Evolutionary conservation across 2,797 vertebrate genomes (phyloP), one percentile per base, ranked within the genome.

Genomic region (Hippocampus kuda): DNA sequence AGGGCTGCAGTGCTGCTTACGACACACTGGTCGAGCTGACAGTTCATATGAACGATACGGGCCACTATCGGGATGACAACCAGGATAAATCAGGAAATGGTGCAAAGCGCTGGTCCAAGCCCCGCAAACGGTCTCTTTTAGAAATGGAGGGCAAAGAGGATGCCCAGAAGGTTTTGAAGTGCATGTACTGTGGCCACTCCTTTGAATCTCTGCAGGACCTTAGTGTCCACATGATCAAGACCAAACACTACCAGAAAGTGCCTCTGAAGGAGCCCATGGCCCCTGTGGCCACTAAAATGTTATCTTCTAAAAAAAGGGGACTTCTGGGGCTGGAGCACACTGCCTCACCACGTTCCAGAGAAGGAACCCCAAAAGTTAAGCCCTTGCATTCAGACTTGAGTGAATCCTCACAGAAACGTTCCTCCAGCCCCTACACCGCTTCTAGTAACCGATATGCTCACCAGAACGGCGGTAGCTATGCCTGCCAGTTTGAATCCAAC

Each of bases 161-260:
- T 3, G 97, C 96, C 48, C 95, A 99, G 89, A 99, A 98, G 85
- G 97, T 99, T 67, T 84, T 99, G 61, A 97, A 98, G 83, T 99
- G 97, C 82, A 98, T 99, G 97, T 99, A 99, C 83, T 99, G 97
- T 72, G 97, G 97, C 72, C 96, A 99, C 88, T 98, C 96, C 66
- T 99, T 99, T 77, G 97, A 99, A 89, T 99, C 97, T 30, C 93
- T 99, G 67, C 97, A 99, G 88, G 97, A 99, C 84, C 87, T 99
- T 77, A 99, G 97, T 63, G 97, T 99, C 75, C 97, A 99, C 71
- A 99, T 99, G 97, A 99, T 99, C 87, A 99, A 99, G 91, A 99
- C 97, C 70, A 99, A 99, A 95, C 97, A 99, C 90, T 99, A 99
- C 92, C 97, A 99, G 90, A 99, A 99, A 95, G 97, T 99, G 94